Evolutionary conservation across 1,140 invertebrate genomes (phyloP), one percentile per base, ranked within the genome.

Genomic region (Zaprionus africanus): DNA sequence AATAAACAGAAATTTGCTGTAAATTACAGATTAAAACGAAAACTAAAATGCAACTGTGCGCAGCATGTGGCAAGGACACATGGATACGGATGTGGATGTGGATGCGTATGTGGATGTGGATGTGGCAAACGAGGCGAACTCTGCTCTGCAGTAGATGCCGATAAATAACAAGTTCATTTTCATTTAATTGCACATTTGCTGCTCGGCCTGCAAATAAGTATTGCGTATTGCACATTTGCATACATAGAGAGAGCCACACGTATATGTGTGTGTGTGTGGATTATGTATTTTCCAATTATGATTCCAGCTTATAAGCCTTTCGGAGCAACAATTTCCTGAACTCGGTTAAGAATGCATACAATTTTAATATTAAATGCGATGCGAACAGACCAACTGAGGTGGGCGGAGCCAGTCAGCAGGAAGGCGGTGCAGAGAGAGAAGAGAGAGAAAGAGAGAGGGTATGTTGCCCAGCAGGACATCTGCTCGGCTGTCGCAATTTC

Each of bases 91-190:
- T 61, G 34, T 24, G 57, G 36, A 43, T 43, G 36, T 1, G 51
- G 60, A 57, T 49, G 22, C 38, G 59, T 62, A 66, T 65, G 58
- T 43, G 57, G 34, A 69, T 31, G 31, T 63, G 61, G 36, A 69
- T 31, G 31, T 63, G 61, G 36, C 36, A 11, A 9, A 28, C 7
- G 41, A 15, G n/a, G 6, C 7, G 28, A 31, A 31, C 28, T 7
- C 41, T 7, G 15, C 38, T n/a, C 15, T 41, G 38, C 41, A 9
- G 41, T 72, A 56, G 66, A 61, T 56, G 72, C 58, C 51, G 24
- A 73, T 88, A 88, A 88, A 88, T 88, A 79, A 88, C 85, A 90
- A 90, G 85, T 88, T 88, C 85, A 90, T 85, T 88, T 81, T 85
- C 78, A 79, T 88, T 88, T 90, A 88, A 90, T 90, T 88, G 85